These are phyloP conservation scores for Bradypus variegatus DNA, from an alignment of 2,797 vertebrate genomes.

Conservation along the genomic window DNA sequence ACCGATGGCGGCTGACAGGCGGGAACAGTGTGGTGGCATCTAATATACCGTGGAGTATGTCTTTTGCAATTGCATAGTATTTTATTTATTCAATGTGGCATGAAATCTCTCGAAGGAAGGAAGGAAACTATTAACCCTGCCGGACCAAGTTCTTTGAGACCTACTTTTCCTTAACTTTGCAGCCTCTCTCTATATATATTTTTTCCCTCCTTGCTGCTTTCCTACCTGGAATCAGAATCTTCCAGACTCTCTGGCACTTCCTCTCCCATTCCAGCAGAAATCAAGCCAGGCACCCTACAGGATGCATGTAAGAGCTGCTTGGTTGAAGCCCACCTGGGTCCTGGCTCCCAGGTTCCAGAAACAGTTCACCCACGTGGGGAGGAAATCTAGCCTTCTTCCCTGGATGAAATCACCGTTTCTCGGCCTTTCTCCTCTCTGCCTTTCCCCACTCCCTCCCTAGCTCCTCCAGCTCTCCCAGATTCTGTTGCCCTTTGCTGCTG, in stretches of 20 bases:
- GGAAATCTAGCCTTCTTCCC: neutral
- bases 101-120: constrained; percentile 53
- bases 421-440: neutral
- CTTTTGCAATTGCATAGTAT: constrained; percentile 50
- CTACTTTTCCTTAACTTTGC: neutral
- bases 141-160: neutral
- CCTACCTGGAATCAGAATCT: neutral
- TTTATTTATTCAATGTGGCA: constrained; percentile 61
- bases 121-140: constrained; percentile 14
- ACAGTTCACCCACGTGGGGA: neutral
- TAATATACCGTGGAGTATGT: constrained; percentile 27
- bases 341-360: neutral
- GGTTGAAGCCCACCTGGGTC: neutral
- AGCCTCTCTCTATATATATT: neutral
- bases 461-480: neutral
- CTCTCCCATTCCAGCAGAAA: neutral
- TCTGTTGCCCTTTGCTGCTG: neutral
- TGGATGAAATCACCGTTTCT: rapidly evolving
- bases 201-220: neutral
- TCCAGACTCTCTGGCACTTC: neutral
- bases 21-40: constrained; percentile 20
- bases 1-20: constrained; percentile 66
- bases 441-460: neutral
- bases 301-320: neutral
- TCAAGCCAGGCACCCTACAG: neutral